These are phyloP conservation scores for Gymnodraco acuticeps DNA, from an alignment of 2,797 vertebrate genomes.

Conservation along the genomic window DNA sequence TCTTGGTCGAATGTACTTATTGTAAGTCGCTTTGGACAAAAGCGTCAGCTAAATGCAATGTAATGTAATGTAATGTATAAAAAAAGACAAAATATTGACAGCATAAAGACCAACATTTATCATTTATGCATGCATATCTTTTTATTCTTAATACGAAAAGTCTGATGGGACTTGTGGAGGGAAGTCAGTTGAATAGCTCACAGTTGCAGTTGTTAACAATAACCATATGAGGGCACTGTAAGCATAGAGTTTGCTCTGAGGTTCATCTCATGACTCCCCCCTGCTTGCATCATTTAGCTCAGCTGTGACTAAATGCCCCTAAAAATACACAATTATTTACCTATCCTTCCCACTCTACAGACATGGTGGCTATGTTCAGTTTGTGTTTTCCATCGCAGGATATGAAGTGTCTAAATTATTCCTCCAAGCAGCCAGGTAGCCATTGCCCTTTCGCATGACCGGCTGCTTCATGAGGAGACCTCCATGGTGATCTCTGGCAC, in stretches of 20 bases:
- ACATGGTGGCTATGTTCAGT: constrained; percentile 1
- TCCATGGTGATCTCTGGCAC: constrained; percentile 82
- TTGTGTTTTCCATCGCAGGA: constrained; percentile 34
- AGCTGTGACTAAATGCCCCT: constrained; percentile 36
- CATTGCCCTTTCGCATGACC: constrained; percentile 81
- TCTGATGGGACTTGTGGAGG: no score
- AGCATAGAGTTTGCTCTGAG: constrained; percentile 43
- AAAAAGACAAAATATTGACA: not conserved
- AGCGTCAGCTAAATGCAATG: no score
- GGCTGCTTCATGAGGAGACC: constrained; percentile 74
- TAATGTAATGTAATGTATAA: no score
- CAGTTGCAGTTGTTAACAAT: constrained; percentile 57
- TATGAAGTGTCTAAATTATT: constrained; percentile 72
- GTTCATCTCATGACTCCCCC: constrained; percentile 23
- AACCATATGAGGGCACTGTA: constrained; percentile 81
- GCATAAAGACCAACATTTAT: not conserved
- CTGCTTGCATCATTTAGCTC: constrained; percentile 26
- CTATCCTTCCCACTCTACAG: not conserved
- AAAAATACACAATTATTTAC: constrained; percentile 32
- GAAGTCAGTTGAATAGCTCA: not conserved
- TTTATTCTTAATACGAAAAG: not conserved
- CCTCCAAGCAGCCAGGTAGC: constrained; percentile 73
- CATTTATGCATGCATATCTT: not conserved
- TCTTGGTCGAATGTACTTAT: no score
- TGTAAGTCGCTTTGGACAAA: no score